These are phyloP conservation scores for Mylabris phalerata DNA, from an alignment of 1,140 invertebrate genomes.

Conservation along the genomic window DNA sequence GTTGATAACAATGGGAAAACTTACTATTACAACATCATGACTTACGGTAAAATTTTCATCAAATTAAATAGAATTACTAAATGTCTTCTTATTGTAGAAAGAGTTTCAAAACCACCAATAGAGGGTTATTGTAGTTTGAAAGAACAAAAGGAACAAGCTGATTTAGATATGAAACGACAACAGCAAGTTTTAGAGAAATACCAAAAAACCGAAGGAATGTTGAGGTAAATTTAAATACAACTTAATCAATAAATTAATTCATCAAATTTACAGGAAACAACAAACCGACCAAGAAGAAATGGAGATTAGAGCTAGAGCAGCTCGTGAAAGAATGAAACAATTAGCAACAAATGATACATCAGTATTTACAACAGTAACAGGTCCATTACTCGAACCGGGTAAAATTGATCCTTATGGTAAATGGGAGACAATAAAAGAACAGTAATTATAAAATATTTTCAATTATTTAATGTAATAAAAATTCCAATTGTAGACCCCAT, in stretches of 20 bases:
- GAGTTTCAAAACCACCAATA: slow-evolving; percentile 56
- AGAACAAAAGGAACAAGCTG: slow-evolving; percentile 50
- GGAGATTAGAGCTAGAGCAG: slow-evolving; percentile 38
- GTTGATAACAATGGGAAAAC: slow-evolving; percentile 61
- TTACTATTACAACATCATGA: slow-evolving; percentile 76
- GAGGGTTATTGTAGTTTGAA: slow-evolving; percentile 57
- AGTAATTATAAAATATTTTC: slow-evolving; percentile 8
- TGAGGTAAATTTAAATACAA: slow-evolving; percentile 16
- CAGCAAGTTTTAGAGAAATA: slow-evolving; percentile 48
- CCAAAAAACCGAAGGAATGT: slow-evolving; percentile 41
- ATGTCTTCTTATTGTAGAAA: slow-evolving; percentile 44
- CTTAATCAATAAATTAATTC: background rate
- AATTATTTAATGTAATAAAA: background rate
- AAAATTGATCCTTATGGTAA: slow-evolving; percentile 56
- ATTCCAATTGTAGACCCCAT: background rate
- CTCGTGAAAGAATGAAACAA: slow-evolving; percentile 37
- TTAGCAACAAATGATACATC: slow-evolving; percentile 19
- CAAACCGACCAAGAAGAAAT: slow-evolving; percentile 43
- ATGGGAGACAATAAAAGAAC: slow-evolving; percentile 53
- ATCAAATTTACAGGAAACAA: slow-evolving; percentile 22
- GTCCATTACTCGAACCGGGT: slow-evolving; percentile 44
- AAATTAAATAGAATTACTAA: slow-evolving; percentile 13
- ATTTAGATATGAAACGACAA: slow-evolving; percentile 42
- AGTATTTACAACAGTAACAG: slow-evolving; percentile 31
- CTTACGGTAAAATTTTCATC: slow-evolving; percentile 54